phyloP scores from a whole-genome alignment of 2,888 invertebrate species.

The Liodrosophila aerea region DNA sequence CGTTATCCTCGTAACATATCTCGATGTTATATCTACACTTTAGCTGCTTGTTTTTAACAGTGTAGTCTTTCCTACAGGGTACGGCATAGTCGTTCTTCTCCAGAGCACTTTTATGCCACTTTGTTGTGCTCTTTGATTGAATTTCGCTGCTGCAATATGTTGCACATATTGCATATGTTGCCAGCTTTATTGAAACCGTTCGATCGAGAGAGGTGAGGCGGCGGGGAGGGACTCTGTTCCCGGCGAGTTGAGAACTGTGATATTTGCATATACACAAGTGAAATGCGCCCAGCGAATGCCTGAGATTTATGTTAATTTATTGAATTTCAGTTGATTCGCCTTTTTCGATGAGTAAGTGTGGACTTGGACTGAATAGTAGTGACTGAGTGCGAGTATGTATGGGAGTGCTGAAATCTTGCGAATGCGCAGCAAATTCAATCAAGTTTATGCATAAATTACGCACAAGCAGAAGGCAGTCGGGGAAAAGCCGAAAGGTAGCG shows the following conservation, averaged over 20 bases:
- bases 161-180: conserved; percentile 41
- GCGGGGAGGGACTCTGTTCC: neutral
- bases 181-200: conserved; percentile 69
- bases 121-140: conserved; percentile 49
- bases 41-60: too few relatives aligned
- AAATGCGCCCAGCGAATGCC: conserved; percentile 37
- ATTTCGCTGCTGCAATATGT: conserved; percentile 50
- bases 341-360: conserved; percentile 25
- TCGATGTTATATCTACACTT: too few relatives aligned
- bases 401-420: conserved; percentile 46
- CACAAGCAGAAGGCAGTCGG: conserved; percentile 6
- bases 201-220: conserved; percentile 9
- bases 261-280: conserved; percentile 60
- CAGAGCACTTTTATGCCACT: neutral
- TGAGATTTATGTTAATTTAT: conserved; percentile 75
- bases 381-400: neutral
- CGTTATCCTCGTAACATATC: too few relatives aligned
- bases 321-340: conserved; percentile 68
- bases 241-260: conserved; percentile 15
- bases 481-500: conserved; percentile 9
- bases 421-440: conserved; percentile 67
- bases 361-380: too few relatives aligned
- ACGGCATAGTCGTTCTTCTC: too few relatives aligned
- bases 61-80: too few relatives aligned
- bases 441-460: conserved; percentile 71